These are phyloP conservation scores for Lepidotrigona ventralis DNA, from an alignment of 1,140 invertebrate species.

Conservation along the genomic window DNA sequence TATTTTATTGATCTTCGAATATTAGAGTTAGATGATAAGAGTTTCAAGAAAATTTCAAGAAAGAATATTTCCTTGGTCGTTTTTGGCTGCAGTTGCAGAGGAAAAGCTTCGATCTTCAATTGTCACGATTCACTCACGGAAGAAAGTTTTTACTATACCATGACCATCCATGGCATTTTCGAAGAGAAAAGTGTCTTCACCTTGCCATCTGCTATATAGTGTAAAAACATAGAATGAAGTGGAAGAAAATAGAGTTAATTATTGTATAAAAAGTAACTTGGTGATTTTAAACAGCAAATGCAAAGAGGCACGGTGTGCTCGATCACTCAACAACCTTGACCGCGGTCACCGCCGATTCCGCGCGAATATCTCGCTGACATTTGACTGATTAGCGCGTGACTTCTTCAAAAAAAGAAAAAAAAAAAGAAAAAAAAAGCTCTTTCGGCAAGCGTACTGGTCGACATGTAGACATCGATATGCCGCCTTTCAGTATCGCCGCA, in stretches of 20 bases:
- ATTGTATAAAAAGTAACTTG: not conserved
- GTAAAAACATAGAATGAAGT: too few relatives aligned
- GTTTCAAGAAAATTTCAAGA: too few relatives aligned
- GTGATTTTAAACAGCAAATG: not conserved
- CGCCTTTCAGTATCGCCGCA: constrained; percentile 59
- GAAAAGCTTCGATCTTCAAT: too few relatives aligned
- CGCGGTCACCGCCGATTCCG: constrained; percentile 5
- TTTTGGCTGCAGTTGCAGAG: too few relatives aligned
- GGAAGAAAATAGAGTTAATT: not conserved
- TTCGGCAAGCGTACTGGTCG: constrained; percentile 25
- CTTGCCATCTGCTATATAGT: too few relatives aligned
- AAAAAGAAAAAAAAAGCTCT: constrained; percentile 6
- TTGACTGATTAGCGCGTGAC: not conserved
- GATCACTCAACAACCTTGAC: constrained; percentile 27
- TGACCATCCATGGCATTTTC: too few relatives aligned
- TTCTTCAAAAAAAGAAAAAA: not conserved
- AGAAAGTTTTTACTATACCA: too few relatives aligned
- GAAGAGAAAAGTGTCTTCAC: too few relatives aligned
- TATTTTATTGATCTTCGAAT: too few relatives aligned
- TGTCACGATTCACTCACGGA: too few relatives aligned
- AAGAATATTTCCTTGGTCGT: too few relatives aligned
- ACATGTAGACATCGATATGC: constrained; percentile 46
- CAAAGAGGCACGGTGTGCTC: not conserved
- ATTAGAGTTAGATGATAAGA: too few relatives aligned
- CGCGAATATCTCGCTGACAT: not conserved